phyloP scores from a whole-genome alignment of 35 echinoderm and acorn worm genomes.

The Heliocidaris erythrogramma region DNA sequence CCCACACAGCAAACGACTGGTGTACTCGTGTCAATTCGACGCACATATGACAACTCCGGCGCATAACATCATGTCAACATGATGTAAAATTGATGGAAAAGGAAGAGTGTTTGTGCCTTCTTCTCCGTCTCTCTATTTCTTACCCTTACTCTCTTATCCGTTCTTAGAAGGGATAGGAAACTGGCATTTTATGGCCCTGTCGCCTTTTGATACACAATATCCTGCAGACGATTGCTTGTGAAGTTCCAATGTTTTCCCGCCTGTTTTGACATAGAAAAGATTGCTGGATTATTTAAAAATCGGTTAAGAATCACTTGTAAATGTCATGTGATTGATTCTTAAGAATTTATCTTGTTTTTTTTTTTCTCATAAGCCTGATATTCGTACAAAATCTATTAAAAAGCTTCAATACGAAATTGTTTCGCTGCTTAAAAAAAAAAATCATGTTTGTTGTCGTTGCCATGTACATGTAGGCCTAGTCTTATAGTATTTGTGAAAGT shows the following conservation, averaged over 20 bases:
- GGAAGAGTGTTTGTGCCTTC: neutral
- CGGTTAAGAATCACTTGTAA: neutral
- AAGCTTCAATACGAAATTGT: no score
- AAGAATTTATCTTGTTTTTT: no score
- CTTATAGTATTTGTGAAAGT: no score
- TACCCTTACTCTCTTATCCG: neutral
- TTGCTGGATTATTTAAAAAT: neutral
- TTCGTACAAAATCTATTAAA: no score
- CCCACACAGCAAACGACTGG: neutral
- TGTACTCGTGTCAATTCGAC: conserved; percentile 20
- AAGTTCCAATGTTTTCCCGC: neutral
- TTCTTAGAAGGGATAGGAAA: neutral
- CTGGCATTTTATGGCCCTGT: neutral
- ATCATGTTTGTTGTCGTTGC: no score
- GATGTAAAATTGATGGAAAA: neutral
- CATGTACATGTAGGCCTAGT: no score
- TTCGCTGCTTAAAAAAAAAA: no score
- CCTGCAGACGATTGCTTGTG: neutral
- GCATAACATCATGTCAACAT: conserved; percentile 11
- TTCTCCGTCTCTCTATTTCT: neutral
- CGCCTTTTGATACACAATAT: neutral
- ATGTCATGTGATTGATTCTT: neutral
- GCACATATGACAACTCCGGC: neutral
- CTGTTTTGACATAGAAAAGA: neutral
- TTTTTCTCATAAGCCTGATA: no score